Evolutionary conservation across 2,113 vertebrate genomes (phyloP).

Genomic region (Nothobranchius furzeri): DNA sequence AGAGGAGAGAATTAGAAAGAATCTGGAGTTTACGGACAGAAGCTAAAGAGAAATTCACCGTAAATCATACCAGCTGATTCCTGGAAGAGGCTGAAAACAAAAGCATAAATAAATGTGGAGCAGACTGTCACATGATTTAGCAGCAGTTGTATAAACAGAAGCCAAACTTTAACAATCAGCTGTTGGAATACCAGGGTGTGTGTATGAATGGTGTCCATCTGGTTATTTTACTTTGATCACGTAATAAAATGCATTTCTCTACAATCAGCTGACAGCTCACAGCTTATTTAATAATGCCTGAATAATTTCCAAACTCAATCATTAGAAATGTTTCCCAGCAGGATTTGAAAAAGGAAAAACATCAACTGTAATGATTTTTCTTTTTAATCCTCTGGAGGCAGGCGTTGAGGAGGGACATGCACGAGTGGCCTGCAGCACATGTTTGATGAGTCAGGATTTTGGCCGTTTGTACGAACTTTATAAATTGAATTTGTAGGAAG

Average conservation of each 20-base stretch:
- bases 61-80: conserved; percentile 6
- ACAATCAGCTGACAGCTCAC: not conserved
- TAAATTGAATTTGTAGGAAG: too few species aligned
- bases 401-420: too few species aligned
- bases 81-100: conserved; percentile 29
- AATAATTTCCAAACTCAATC: not conserved
- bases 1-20: conserved; percentile 32
- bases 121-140: conserved; percentile 19
- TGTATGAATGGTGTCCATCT: conserved; percentile 5
- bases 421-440: too few species aligned
- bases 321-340: not conserved
- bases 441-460: too few species aligned
- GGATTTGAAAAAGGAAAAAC: too few species aligned
- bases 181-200: not conserved
- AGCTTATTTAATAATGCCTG: too few species aligned
- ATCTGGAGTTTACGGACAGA: conserved; percentile 1
- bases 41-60: conserved; percentile 10
- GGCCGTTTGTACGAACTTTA: too few species aligned
- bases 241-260: not conserved
- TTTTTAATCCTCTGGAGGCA: too few species aligned
- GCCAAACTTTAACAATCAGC: not conserved
- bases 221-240: not conserved
- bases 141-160: conserved; percentile 20
- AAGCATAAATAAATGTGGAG: conserved; percentile 19
- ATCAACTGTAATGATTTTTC: too few species aligned